Evolutionary conservation across 2,113 vertebrate genomes (phyloP).

Genomic region (Festucalex cinctus): DNA sequence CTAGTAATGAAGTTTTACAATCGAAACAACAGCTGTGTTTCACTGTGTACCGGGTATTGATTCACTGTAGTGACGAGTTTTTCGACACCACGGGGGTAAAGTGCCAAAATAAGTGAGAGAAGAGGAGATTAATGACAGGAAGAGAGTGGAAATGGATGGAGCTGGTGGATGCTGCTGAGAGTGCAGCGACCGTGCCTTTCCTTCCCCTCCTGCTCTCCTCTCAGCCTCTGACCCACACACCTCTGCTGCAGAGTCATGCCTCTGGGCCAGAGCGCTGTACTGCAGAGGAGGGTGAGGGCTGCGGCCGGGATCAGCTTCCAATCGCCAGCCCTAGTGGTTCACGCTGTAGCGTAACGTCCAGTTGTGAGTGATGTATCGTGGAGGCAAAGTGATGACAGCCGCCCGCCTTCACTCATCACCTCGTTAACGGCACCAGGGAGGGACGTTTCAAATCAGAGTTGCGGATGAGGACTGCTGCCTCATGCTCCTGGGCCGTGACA

Average conservation of each 20-base stretch:
- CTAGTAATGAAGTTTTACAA: neutral
- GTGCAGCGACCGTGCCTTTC: constrained; percentile 53
- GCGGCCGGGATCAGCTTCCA: constrained; percentile 17
- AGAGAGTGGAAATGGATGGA: constrained; percentile 52
- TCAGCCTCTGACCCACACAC: constrained; percentile 59
- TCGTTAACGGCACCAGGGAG: constrained; percentile 16
- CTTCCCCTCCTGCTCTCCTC: constrained; percentile 31
- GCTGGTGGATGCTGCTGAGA: constrained; percentile 63
- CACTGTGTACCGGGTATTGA: constrained; percentile 51
- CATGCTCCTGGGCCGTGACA: constrained; percentile 59
- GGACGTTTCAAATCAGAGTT: constrained; percentile 36
- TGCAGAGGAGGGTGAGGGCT: constrained; percentile 25
- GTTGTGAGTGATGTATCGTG: neutral
- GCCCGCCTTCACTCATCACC: constrained; percentile 22
- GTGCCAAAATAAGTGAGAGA: constrained; percentile 24
- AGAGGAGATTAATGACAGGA: constrained; percentile 36
- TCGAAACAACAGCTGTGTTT: constrained; percentile 16
- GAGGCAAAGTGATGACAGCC: constrained; percentile 10
- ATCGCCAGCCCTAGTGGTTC: constrained; percentile 13
- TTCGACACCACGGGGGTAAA: constrained; percentile 27
- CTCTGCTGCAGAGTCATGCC: constrained; percentile 63
- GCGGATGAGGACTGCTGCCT: constrained; percentile 39
- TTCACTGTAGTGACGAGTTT: constrained; percentile 65
- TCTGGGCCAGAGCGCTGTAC: constrained; percentile 37
- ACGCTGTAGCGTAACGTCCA: constrained; percentile 1